These are phyloP conservation scores for Leptocoma aspasia DNA, from an alignment of 2,113 vertebrate genomes.

Conservation along the genomic window DNA sequence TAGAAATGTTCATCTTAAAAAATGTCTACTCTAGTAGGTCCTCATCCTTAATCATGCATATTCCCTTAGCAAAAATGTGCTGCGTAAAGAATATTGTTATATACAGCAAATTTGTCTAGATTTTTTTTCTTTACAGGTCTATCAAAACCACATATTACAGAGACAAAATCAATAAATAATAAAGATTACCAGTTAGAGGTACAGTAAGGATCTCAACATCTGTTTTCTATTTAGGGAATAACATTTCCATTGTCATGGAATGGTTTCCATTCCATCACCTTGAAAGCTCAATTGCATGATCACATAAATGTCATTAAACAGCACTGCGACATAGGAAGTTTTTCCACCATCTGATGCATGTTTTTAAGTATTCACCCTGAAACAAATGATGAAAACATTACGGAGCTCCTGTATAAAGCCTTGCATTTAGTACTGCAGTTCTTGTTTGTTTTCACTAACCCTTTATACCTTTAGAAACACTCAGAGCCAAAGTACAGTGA, in stretches of 20 bases:
- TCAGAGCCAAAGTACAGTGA: background rate
- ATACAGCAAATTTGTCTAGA: constrained; percentile 28
- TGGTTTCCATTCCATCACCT: background rate
- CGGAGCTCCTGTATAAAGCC: background rate
- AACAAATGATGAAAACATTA: background rate
- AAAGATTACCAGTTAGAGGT: constrained; percentile 27
- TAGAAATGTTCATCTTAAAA: constrained; percentile 14
- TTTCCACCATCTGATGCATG: background rate
- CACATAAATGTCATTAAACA: background rate
- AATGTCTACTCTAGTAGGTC: constrained; percentile 26
- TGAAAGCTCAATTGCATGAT: constrained; percentile 2
- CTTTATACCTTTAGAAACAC: background rate
- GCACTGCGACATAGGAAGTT: background rate
- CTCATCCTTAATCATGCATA: constrained; percentile 49
- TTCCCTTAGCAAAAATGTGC: constrained; percentile 49
- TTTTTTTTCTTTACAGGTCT: constrained; percentile 42
- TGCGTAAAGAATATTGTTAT: constrained; percentile 20
- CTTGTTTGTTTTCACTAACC: background rate
- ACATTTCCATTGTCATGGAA: too few relatives aligned
- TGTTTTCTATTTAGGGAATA: constrained; percentile 26
- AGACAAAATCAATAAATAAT: constrained; percentile 59
- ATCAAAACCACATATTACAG: constrained; percentile 25
- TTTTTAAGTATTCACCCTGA: background rate
- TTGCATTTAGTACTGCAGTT: background rate
- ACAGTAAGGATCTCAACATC: constrained; percentile 2